phyloP scores from a whole-genome alignment of 2,797 vertebrate genomes.

The Labroides dimidiatus region DNA sequence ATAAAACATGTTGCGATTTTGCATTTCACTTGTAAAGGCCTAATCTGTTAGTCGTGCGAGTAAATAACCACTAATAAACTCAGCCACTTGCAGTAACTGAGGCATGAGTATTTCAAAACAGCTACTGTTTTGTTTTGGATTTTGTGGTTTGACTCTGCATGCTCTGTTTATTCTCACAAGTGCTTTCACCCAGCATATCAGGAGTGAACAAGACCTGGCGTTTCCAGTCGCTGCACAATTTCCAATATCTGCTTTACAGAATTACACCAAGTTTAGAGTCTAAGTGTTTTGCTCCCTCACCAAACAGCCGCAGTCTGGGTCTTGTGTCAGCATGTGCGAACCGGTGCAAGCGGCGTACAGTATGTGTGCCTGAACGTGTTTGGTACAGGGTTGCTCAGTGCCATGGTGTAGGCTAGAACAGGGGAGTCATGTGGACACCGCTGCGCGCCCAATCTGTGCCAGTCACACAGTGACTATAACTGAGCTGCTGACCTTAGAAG shows the following conservation, averaged over 20 bases:
- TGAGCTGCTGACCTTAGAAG: conserved; percentile 84
- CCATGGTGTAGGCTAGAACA: conserved; percentile 83
- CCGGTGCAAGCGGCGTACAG: conserved; percentile 54
- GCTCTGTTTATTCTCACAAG: conserved; percentile 46
- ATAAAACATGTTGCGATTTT: conserved; percentile 3
- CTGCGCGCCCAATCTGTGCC: conserved; percentile 83
- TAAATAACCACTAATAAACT: conserved; percentile 64
- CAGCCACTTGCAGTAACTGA: conserved; percentile 48
- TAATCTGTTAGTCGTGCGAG: conserved; percentile 38
- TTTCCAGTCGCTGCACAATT: conserved; percentile 32
- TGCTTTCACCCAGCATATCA: conserved; percentile 24
- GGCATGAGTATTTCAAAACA: conserved; percentile 58
- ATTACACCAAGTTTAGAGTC: conserved; percentile 23
- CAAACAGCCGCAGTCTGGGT: conserved; percentile 55
- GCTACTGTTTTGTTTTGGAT: conserved; percentile 61
- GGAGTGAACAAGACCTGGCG: conserved; percentile 30
- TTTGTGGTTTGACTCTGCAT: conserved; percentile 64
- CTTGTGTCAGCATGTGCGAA: conserved; percentile 66
- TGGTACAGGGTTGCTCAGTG: conserved; percentile 81
- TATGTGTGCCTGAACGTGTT: conserved; percentile 72
- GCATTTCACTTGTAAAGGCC: conserved; percentile 16
- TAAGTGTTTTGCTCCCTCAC: conserved; percentile 39
- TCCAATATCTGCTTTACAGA: conserved; percentile 30
- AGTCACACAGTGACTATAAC: conserved; percentile 86
- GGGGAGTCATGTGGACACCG: conserved; percentile 83